phyloP scores from a whole-genome alignment of 2,888 invertebrate species.

The Altica lythri region DNA sequence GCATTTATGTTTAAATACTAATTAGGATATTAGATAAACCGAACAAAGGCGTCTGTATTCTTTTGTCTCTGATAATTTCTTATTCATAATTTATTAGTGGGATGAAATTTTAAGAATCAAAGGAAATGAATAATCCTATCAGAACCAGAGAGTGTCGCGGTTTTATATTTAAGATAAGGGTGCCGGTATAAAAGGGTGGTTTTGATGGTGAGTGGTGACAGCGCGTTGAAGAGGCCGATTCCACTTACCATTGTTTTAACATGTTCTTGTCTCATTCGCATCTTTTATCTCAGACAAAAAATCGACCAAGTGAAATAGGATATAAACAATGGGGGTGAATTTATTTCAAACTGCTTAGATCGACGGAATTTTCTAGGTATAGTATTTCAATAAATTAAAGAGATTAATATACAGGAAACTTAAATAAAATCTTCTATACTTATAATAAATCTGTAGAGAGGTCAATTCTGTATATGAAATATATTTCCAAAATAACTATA shows the following conservation, averaged over 20 bases:
- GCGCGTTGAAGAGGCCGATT: constrained; percentile 42
- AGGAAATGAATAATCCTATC: constrained; percentile 36
- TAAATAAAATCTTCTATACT: too few relatives aligned
- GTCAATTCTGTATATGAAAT: too few relatives aligned
- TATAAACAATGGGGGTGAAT: constrained; percentile 48
- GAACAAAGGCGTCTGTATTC: constrained; percentile 18
- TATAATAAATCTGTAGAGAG: too few relatives aligned
- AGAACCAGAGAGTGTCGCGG: constrained; percentile 26
- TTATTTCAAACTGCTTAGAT: constrained; percentile 40
- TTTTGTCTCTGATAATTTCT: constrained; percentile 29
- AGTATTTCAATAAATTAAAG: too few relatives aligned
- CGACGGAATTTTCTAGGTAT: constrained; percentile 32
- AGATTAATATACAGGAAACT: too few relatives aligned
- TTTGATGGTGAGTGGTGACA: constrained; percentile 34
- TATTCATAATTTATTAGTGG: too few relatives aligned
- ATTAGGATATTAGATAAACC: too few relatives aligned
- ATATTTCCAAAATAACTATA: too few relatives aligned
- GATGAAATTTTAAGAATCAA: constrained; percentile 36
- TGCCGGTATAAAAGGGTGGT: constrained; percentile 44
- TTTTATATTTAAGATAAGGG: constrained; percentile 45
- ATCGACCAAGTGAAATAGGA: constrained; percentile 48
- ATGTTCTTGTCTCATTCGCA: constrained; percentile 52
- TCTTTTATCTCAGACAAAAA: constrained; percentile 47
- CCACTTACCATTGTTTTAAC: constrained; percentile 52
- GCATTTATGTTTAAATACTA: too few relatives aligned